Evolutionary conservation across 2,113 vertebrate genomes (phyloP), one percentile per base, ranked within the genome.

Genomic region (Saccopteryx leptura): DNA sequence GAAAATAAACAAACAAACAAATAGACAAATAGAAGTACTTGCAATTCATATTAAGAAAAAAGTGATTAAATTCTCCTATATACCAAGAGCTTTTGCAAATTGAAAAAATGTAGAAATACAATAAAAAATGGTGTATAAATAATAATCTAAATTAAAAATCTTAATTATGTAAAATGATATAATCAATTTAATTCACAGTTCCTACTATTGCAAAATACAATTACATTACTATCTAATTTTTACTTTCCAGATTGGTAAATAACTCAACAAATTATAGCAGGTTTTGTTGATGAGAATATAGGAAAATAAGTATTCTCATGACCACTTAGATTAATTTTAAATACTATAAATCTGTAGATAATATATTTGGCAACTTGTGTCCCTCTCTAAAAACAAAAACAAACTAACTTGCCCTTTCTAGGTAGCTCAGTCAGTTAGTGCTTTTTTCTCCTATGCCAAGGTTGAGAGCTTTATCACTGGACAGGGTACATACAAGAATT

Each of bases 141-240:
- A 86, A 81, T 74, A 72, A 86, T 52, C 21, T 75, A 88, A 87
- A 74, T 54, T 46, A 66, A 11, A 78, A 56, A 33, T 69, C 54
- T 84, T 85, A 81, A n/a, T 46, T 86, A 75, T 31, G 24, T 69
- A 17, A 69, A 69, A 63, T 63, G 93, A 60, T 54, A 91, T 61
- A 14, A 74, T 68, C 26, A 26, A 69, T 69, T 74, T 74, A 24
- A 28, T 86, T 91, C n/a, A 94, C 23, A 75, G 52, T 75, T 39
- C 39, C 39, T 39, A 39, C 39, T n/a, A n/a, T n/a, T n/a, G n/a
- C n/a, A n/a, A n/a, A n/a, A n/a, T n/a, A n/a, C n/a, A n/a, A n/a
- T n/a, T 39, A 39, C 39, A 39, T 39, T 39, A 39, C 39, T 39
- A 39, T 39, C 39, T 39, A 39, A 39, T 39, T 39, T 39, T 39